Evolutionary conservation across 2,113 vertebrate species (phyloP), one percentile per base, ranked within the genome.

Genomic region (Galeopterus variegatus): DNA sequence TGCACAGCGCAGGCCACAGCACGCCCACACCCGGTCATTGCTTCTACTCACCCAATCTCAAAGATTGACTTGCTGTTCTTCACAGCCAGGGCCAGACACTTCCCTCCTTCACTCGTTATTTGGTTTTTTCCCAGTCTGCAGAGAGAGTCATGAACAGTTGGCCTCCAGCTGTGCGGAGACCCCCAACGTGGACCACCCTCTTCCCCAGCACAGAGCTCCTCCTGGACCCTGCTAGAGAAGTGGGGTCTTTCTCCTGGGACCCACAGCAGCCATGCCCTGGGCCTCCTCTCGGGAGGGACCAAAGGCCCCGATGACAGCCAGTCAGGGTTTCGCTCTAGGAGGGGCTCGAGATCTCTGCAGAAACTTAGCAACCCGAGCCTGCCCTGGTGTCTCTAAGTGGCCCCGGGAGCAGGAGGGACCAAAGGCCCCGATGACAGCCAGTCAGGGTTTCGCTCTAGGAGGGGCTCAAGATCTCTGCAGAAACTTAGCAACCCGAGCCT

Each of bases 41-140:
- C 26, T 65, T 56, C 52, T 83, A 98, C 98, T 98, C 98, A 99
- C 99, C 99, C 99, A 0, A 99, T 97, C 15, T 99, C 99, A 97
- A 98, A 98, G 98, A 99, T 99, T 0, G 99, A 99, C 33, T 97
- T 99, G 98, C 99, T 99, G 93, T 99, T 99, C 98, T 99, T 98
- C 96, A 99, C 98, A 4, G 99, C 99, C 65, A 87, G 95, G 93
- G 99, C 99, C 76, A 99, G 98, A 95, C 97, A 98, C 83, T 97
- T 99, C 14, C 99, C 99, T 84, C 99, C 99, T 90, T 99, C 98
- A 0, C 98, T 97, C 0, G 99, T 99, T 97, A 99, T 99, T 90
- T 98, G 98, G 98, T 99, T 99, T 96, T 98, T 98, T 75, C 99
- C 99, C 73, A 99, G 97, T 98, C 99, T 99, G 96, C 70, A 96